Evolutionary conservation across 2,888 invertebrate species (phyloP).

Genomic region (Torymus aiolomorphi): DNA sequence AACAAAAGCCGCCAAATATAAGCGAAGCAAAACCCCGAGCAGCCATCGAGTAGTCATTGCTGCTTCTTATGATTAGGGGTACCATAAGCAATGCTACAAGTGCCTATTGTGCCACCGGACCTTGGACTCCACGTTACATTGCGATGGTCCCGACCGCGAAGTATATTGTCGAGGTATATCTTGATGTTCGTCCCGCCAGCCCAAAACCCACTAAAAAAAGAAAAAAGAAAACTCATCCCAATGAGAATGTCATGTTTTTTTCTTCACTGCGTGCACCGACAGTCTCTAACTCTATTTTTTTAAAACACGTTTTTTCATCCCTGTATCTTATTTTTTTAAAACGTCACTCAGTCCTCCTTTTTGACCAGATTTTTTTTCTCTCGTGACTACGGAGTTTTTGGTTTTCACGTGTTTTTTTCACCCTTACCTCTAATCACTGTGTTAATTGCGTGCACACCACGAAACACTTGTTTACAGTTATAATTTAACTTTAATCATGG

Average conservation of each 20-base stretch:
- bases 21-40: conserved; percentile 26
- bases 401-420: conserved; percentile 16
- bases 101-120: conserved; percentile 90
- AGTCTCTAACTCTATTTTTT: background rate
- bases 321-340: background rate
- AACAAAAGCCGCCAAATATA: conserved; percentile 3
- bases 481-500: no score
- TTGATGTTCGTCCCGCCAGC: conserved; percentile 58
- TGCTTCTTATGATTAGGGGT: conserved; percentile 81
- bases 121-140: conserved; percentile 91
- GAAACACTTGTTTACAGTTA: conserved; percentile 3
- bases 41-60: conserved; percentile 61
- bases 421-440: conserved; percentile 14
- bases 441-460: conserved; percentile 19
- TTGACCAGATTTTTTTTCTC: conserved; percentile 1
- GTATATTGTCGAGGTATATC: conserved; percentile 93
- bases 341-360: background rate
- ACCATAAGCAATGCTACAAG: conserved; percentile 94
- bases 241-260: conserved; percentile 17
- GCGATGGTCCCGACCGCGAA: conserved; percentile 94
- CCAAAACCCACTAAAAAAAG: conserved; percentile 36
- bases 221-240: no score
- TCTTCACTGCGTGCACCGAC: background rate
- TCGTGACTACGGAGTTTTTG: conserved; percentile 19
- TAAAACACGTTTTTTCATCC: background rate